Conservation (phyloP, 1,140 invertebrate genomes). For the Drosophila truncata region DNA sequence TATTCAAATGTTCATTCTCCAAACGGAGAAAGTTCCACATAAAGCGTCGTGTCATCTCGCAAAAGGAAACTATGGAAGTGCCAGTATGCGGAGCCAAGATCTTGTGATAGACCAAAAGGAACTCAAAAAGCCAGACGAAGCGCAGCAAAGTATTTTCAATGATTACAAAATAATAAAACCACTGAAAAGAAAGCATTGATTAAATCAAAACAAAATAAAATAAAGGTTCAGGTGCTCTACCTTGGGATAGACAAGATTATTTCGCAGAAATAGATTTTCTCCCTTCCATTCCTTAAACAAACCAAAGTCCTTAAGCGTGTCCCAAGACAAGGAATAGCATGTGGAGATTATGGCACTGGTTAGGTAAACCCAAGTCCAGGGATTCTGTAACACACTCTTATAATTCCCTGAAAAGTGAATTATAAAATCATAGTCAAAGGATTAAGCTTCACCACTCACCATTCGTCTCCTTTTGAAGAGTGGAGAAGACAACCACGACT, state of each 20-base stretch:
- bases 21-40: slow-evolving; percentile 73
- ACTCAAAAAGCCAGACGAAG: slow-evolving; percentile 95
- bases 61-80: slow-evolving; percentile 30
- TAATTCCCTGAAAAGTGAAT: slow-evolving; percentile 86
- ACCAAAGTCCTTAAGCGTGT: slow-evolving; percentile 98
- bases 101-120: slow-evolving; percentile 90
- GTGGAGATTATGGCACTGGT: slow-evolving; percentile 90
- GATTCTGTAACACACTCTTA: slow-evolving; percentile 88
- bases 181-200: slow-evolving; percentile 67
- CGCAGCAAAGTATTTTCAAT: slow-evolving; percentile 96
- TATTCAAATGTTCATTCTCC: slow-evolving; percentile 69
- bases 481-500: slow-evolving; percentile 88
- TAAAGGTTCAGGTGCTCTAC: slow-evolving; percentile 16
- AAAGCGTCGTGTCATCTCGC: slow-evolving; percentile 60
- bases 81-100: slow-evolving; percentile 27
- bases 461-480: slow-evolving; percentile 32
- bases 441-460: slow-evolving; percentile 17
- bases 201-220: background rate
- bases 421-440: background rate
- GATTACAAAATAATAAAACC: slow-evolving; percentile 99
- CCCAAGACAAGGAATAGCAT: slow-evolving; percentile 94
- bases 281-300: slow-evolving; percentile 93
- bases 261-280: slow-evolving; percentile 91
- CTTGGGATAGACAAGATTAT: slow-evolving; percentile 90
- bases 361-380: slow-evolving; percentile 91